Evolutionary conservation across 2,113 vertebrate genomes (phyloP).

Genomic region (Notarius lentiginosus): DNA sequence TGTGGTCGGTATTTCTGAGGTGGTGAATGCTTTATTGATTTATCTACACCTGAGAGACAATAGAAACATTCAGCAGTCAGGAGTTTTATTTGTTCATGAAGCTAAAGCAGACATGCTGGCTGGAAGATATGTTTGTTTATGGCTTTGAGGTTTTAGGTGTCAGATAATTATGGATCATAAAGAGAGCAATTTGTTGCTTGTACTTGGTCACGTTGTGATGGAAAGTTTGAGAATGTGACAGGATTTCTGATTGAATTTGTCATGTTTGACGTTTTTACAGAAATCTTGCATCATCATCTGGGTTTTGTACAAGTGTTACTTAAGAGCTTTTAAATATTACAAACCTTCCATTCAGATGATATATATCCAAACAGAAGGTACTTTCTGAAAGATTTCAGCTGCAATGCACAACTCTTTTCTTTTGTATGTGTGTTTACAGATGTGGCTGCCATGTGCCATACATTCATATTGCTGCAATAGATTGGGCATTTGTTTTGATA

Average conservation of each 20-base stretch:
- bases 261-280: conserved; percentile 1
- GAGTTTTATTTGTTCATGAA: conserved; percentile 41
- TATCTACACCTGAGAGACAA: conserved; percentile 30
- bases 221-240: conserved; percentile 23
- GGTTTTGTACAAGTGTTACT: conserved; percentile 10
- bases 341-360: background rate
- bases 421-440: background rate
- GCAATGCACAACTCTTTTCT: background rate
- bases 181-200: conserved; percentile 47
- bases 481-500: background rate
- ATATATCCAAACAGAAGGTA: background rate
- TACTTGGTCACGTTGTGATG: conserved; percentile 9
- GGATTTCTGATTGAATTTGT: conserved; percentile 10
- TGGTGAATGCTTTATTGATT: conserved; percentile 51
- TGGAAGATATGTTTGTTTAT: conserved; percentile 34
- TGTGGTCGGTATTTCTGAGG: conserved; percentile 41
- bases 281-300: background rate
- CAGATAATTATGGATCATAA: conserved; percentile 47
- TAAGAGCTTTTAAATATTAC: conserved; percentile 17
- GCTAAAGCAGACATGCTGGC: conserved; percentile 25
- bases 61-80: conserved; percentile 13
- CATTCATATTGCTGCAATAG: background rate
- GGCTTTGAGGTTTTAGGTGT: conserved; percentile 30
- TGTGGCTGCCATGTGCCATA: background rate
- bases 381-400: conserved; percentile 1